Evolutionary conservation across 2,888 invertebrate genomes (phyloP).

Genomic region (Stenurella melanura): DNA sequence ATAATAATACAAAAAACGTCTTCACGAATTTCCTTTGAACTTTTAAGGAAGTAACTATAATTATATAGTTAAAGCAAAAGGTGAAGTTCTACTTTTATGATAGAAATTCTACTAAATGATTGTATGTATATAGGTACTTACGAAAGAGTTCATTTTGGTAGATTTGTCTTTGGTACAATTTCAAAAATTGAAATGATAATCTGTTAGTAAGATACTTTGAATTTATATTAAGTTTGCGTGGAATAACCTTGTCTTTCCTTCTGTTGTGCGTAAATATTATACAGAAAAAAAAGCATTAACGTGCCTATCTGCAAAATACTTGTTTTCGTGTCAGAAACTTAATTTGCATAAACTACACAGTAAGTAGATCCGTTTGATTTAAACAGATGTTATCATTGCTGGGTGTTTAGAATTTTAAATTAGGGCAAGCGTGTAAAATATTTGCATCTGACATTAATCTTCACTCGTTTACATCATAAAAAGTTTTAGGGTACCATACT

Average conservation of each 20-base stretch:
- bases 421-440: no score
- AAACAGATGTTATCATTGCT: not conserved
- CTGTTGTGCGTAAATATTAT: not conserved
- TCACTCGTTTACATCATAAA: no score
- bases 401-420: no score
- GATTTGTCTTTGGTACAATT: not conserved
- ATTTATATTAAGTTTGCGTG: not conserved
- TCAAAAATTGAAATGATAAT: not conserved
- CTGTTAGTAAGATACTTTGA: not conserved
- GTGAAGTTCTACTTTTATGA: no score
- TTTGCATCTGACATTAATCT: no score
- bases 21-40: no score
- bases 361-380: not conserved
- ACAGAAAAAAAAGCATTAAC: not conserved
- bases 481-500: no score
- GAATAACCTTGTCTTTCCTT: not conserved
- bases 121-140: constrained; percentile 52
- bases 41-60: no score
- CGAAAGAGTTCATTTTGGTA: constrained; percentile 62
- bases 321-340: not conserved
- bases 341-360: not conserved
- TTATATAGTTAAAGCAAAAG: no score
- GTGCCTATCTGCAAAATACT: not conserved
- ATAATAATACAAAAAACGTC: no score
- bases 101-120: no score